Evolutionary conservation across 1,140 invertebrate species (phyloP), one percentile per base, ranked within the genome.

Genomic region (Drosophila kurseongensis): DNA sequence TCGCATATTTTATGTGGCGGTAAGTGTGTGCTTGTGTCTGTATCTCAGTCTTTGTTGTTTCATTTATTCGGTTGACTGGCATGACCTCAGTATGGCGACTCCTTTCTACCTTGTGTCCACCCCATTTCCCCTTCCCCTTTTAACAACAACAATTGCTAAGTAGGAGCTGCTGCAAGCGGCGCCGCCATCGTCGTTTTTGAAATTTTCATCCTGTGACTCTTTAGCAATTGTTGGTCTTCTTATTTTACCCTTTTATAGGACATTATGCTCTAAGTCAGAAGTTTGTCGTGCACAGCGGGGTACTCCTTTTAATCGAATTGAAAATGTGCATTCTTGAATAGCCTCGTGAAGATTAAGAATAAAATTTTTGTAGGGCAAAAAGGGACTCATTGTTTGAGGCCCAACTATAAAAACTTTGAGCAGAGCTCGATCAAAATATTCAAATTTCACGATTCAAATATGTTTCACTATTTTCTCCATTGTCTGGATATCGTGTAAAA

Each of bases 21-120:
- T 67, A 44, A 68, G 35, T 77, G 50, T 61, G 52, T 74, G 29
- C 47, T 8, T 59, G 29, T 60, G 35, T 60, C 18, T 78, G 42
- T 62, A 59, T 78, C 41, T 56, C 36, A 42, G 76, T 68, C 83
- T 83, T 86, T 86, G 83, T 88, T 86, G 84, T 86, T 86, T 86
- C 83, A 75, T 86, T 86, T 86, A 86, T 86, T 86, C 81, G 84
- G 83, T 86, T 86, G 83, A 86, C 83, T 86, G 83, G 84, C 80
- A 89, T 81, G 84, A 85, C 82, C 82, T 85, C 82, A 85, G 82
- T 48, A 63, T 54, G 68, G 74, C 68, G 63, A 47, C 63, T 74
- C 60, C 78, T 71, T 59, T 48, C 50, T 54, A 67, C 61, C 50
- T 41, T 48, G 44, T 38, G 18, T 10, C 38, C 18, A 9, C 18